phyloP scores from a whole-genome alignment of 1,140 invertebrate species.

The Latrodectus geometricus region DNA sequence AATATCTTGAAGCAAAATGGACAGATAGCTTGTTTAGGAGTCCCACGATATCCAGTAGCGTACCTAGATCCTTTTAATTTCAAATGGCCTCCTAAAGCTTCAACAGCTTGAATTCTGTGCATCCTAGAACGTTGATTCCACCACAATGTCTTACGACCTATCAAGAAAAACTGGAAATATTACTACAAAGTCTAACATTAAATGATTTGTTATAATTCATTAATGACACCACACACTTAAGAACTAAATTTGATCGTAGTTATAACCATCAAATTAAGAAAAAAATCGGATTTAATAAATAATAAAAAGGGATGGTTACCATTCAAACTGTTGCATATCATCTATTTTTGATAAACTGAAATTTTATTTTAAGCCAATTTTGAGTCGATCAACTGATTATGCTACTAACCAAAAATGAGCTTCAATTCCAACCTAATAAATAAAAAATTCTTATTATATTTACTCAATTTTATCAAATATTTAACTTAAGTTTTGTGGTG shows the following conservation, averaged over 20 bases:
- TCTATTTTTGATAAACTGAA: neutral
- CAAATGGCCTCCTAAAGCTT: constrained; percentile 13
- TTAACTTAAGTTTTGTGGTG: constrained; percentile 51
- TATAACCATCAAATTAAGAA: constrained; percentile 48
- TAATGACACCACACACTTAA: constrained; percentile 61
- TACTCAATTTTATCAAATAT: constrained; percentile 26
- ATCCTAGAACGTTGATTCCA: constrained; percentile 39
- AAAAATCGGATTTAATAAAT: neutral
- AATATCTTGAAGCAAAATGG: constrained; percentile 60
- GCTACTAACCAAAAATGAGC: constrained; percentile 53
- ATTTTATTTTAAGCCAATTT: neutral
- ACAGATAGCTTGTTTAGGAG: constrained; percentile 54
- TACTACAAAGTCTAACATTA: neutral
- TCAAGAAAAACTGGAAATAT: constrained; percentile 18
- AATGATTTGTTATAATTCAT: constrained; percentile 39
- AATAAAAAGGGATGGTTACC: constrained; percentile 29
- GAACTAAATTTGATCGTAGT: neutral
- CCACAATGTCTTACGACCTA: constrained; percentile 51
- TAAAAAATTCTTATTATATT: constrained; percentile 53
- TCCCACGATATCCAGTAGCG: constrained; percentile 21
- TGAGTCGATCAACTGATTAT: neutral
- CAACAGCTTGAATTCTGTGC: constrained; percentile 21
- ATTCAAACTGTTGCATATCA: constrained; percentile 59
- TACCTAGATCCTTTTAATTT: constrained; percentile 27
- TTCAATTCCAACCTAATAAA: constrained; percentile 61